These are phyloP conservation scores for Drosophila differens DNA, from an alignment of 2,888 invertebrate species.

Conservation along the genomic window DNA sequence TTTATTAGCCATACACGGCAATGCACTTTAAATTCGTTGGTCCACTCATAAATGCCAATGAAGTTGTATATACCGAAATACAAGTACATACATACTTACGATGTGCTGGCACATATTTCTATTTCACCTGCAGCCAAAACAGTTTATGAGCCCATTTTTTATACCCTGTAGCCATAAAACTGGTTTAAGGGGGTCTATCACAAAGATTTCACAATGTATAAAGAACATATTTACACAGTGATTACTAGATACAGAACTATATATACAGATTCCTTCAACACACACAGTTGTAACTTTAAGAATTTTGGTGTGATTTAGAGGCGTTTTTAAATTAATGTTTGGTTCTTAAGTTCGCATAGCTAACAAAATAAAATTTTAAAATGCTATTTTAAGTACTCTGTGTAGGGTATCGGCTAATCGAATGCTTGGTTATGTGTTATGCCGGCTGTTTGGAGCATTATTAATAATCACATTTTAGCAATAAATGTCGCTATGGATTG, in stretches of 20 bases:
- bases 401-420: slow-evolving; percentile 23
- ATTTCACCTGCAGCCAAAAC: slow-evolving; percentile 65
- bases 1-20: slow-evolving; percentile 70
- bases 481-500: slow-evolving; percentile 78
- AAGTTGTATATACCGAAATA: slow-evolving; percentile 21
- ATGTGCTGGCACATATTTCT: slow-evolving; percentile 43
- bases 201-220: not conserved
- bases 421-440: not conserved
- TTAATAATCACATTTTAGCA: slow-evolving; percentile 67
- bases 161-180: slow-evolving; percentile 22
- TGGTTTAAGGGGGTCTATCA: not conserved
- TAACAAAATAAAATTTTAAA: not conserved
- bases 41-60: slow-evolving; percentile 60
- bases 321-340: not conserved
- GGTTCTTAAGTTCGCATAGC: not conserved
- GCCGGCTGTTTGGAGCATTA: slow-evolving; percentile 39
- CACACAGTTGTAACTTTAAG: not conserved
- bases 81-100: slow-evolving; percentile 6
- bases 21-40: slow-evolving; percentile 73
- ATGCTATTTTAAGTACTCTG: no score
- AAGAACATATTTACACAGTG: no score
- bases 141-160: slow-evolving; percentile 16
- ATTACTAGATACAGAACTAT: not conserved
- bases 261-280: not conserved
- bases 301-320: not conserved